Evolutionary conservation across 2,113 vertebrate genomes (phyloP).

Genomic region (Perccottus glenii): DNA sequence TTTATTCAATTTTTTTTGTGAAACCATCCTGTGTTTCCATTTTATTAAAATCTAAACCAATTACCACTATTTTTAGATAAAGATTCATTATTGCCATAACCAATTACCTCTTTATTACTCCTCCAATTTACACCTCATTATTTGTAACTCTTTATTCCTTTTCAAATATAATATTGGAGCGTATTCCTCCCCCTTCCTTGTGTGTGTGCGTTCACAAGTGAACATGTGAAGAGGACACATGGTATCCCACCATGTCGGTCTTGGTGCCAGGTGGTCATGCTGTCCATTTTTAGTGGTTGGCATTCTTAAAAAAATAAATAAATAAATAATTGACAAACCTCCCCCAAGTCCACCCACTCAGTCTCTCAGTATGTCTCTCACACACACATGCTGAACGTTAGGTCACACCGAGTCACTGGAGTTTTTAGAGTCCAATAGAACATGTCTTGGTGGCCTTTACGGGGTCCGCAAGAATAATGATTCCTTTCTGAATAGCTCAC

Average conservation of each 20-base stretch:
- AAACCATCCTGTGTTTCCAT: neutral
- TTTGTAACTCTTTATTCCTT: constrained; percentile 31
- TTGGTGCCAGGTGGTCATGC: constrained; percentile 67
- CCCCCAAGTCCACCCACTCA: neutral
- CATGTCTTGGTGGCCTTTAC: constrained; percentile 21
- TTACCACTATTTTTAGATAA: neutral
- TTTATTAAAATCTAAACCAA: neutral
- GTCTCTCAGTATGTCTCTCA: constrained; percentile 3
- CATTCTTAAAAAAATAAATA: constrained; percentile 37
- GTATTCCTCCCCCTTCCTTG: neutral
- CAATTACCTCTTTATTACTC: neutral
- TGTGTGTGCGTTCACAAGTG: constrained; percentile 12
- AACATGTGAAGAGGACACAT: constrained; percentile 64
- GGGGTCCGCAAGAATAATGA: constrained; percentile 1
- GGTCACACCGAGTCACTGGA: constrained; percentile 15
- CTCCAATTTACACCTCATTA: neutral
- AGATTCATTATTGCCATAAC: neutral
- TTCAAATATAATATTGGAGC: constrained; percentile 29
- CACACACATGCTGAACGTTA: constrained; percentile 7
- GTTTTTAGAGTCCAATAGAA: constrained; percentile 20
- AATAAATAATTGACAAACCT: constrained; percentile 13
- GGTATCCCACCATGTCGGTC: constrained; percentile 55
- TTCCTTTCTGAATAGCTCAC: constrained; percentile 10
- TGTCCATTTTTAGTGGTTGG: constrained; percentile 60
- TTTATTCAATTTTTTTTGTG: neutral